Base-by-base conservation (phyloP, 2,888 invertebrate genomes). In the Chymomyza fuscimana region DNA sequence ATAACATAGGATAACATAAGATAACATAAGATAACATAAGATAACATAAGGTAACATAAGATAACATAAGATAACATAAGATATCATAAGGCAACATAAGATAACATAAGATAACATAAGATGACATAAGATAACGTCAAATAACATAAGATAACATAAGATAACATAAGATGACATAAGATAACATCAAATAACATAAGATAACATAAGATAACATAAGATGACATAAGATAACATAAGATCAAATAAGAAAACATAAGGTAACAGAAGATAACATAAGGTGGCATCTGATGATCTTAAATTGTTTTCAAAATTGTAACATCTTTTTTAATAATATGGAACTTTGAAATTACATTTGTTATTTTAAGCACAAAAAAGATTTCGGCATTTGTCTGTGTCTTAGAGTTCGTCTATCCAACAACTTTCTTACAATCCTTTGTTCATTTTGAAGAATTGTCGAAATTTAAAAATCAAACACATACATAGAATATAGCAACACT, bases 401-500 rank as follows among this genome's bases (percentile, higher is more conserved):
- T 2, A 32, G 10, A 40, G 40, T 40, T 46, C 10, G 12, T 2
- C 40, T 46, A 10, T 3, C 10, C 12, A 4, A 10, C 40, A 46
- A 12, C 40, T 46, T 12, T 10, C 0, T 12, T 12, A 12, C 40
- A 4, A 12, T 46, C 40, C 40, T 46, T 46, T 46, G 40, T 46
- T 46, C 40, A 12, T 12, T 6, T 46, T 12, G 12, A 46, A 46
- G 40, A 46, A 46, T 15, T 12, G 40, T 46, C 6, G 12, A 46
- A 46, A 46, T 46, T 46, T 46, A 4, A 46, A 46, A 46, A 46
- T 46, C 69, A 69, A 74, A 66, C 69, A 62, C 29, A 69, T 74
- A 50, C 52, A 79, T 82, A 36, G 63, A 82, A 83, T 76, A 83
- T 67, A 74, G 62, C 67, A 73, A 78, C 76, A 70, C 70, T 60